Conservation (phyloP, 2,888 invertebrate genomes). For the Sarcophaga subvicina region DNA sequence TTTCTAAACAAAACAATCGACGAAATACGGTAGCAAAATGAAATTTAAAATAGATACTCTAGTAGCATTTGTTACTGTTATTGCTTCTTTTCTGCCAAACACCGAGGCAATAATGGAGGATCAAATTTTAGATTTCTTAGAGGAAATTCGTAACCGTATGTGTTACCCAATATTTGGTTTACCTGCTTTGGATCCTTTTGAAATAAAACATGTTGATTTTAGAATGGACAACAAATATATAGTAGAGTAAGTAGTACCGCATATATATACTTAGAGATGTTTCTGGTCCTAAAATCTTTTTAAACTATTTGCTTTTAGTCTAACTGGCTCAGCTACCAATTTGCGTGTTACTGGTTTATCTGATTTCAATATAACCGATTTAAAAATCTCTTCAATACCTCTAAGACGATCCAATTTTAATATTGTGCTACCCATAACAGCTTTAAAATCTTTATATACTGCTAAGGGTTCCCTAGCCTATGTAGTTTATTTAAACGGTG, state of each 20-base stretch:
- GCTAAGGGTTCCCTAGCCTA: slow-evolving; percentile 78
- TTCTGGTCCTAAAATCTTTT: background rate
- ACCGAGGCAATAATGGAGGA: slow-evolving; percentile 71
- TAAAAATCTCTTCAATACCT: slow-evolving; percentile 71
- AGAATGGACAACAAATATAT: slow-evolving; percentile 74
- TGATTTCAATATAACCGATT: slow-evolving; percentile 72
- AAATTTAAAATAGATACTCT: slow-evolving; percentile 18
- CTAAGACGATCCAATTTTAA: slow-evolving; percentile 72
- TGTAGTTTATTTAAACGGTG: slow-evolving; percentile 76
- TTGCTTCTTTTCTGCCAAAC: slow-evolving; percentile 57
- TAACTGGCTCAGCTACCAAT: slow-evolving; percentile 73
- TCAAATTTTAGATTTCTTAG: slow-evolving; percentile 72
- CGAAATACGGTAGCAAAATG: slow-evolving; percentile 26
- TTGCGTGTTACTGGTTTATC: slow-evolving; percentile 75
- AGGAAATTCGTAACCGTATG: slow-evolving; percentile 77
- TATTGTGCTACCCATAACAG: slow-evolving; percentile 74
- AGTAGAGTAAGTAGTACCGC: slow-evolving; percentile 72
- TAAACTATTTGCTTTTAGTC: slow-evolving; percentile 69
- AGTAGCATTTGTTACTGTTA: slow-evolving; percentile 27
- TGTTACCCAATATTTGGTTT: slow-evolving; percentile 78
- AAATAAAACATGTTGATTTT: slow-evolving; percentile 69
- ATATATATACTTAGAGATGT: background rate
- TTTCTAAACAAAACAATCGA: slow-evolving; percentile 7
- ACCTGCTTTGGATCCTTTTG: slow-evolving; percentile 77
- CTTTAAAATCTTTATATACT: slow-evolving; percentile 75